Conservation (phyloP, 1,140 invertebrate species). For the Drosophila persimilis region DNA sequence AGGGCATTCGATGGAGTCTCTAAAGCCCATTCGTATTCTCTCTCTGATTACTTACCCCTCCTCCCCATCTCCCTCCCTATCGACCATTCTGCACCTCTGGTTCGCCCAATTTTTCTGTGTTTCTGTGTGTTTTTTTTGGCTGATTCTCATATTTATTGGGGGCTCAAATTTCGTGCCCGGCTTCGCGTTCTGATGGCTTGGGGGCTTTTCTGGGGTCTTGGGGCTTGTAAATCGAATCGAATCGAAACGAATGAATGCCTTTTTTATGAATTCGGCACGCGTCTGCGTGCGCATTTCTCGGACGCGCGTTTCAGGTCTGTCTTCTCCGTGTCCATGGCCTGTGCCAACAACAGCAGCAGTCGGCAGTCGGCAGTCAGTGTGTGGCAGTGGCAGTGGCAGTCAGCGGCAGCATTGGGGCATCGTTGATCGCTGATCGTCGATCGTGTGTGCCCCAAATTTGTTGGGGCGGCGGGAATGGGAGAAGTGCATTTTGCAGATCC, state of each 20-base stretch:
- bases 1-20: no score
- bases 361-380: slow-evolving; percentile 19
- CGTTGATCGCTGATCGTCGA: slow-evolving; percentile 7
- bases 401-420: slow-evolving; percentile 33
- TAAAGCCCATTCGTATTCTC: no score
- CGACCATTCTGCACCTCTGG: neutral
- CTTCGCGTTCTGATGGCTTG: slow-evolving; percentile 39
- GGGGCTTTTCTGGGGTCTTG: slow-evolving; percentile 21
- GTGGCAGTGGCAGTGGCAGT: neutral
- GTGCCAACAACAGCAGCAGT: slow-evolving; percentile 21
- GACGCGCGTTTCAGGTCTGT: slow-evolving; percentile 56
- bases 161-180: slow-evolving; percentile 66
- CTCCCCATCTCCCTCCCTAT: no score
- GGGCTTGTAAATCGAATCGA: slow-evolving; percentile 63
- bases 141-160: slow-evolving; percentile 59
- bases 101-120: slow-evolving; percentile 11
- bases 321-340: slow-evolving; percentile 10
- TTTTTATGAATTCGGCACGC: slow-evolving; percentile 79
- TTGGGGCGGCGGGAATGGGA: no score
- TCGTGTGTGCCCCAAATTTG: slow-evolving; percentile 33
- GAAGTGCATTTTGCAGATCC: slow-evolving; percentile 37
- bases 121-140: slow-evolving; percentile 7
- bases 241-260: slow-evolving; percentile 48
- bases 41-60: no score
- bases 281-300: slow-evolving; percentile 69